phyloP scores from a whole-genome alignment of 2,888 invertebrate genomes.

The Caenorhabditis wallacei region DNA sequence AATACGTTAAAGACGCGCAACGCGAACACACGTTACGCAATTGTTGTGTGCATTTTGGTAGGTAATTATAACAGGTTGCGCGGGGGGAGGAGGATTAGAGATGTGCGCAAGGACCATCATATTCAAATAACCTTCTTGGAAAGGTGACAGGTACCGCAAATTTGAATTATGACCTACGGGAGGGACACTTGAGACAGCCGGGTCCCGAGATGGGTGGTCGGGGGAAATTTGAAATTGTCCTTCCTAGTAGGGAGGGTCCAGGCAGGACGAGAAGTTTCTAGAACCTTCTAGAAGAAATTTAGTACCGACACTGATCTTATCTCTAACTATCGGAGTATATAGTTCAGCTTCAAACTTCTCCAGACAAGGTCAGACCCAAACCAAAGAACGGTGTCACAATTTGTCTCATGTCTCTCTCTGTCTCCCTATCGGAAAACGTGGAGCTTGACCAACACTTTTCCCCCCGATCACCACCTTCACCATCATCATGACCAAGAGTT shows the following conservation, averaged over 20 bases:
- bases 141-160: constrained; percentile 2
- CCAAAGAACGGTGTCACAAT: not conserved
- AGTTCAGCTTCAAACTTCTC: no score
- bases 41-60: not conserved
- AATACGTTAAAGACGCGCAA: not conserved
- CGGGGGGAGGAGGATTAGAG: not conserved
- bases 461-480: not conserved
- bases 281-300: no score
- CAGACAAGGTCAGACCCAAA: no score
- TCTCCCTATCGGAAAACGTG: constrained; percentile 3
- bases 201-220: no score
- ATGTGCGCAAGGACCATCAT: not conserved
- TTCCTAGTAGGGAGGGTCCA: no score
- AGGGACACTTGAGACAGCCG: no score
- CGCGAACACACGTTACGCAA: constrained; percentile 16
- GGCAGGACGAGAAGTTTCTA: no score
- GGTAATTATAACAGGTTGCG: constrained; percentile 6
- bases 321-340: no score
- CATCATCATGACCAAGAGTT: constrained; percentile 4
- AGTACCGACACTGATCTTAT: no score
- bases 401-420: not conserved
- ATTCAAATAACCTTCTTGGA: not conserved
- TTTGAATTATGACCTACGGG: constrained; percentile 4
- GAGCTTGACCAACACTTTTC: constrained; percentile 30
- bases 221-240: no score